Percentiles rank a stretch among this genome's conserved stretches.
These are phyloP conservation scores for Gobio gobio DNA, from an alignment of 2,113 vertebrate genomes.

Conservation along the genomic window DNA sequence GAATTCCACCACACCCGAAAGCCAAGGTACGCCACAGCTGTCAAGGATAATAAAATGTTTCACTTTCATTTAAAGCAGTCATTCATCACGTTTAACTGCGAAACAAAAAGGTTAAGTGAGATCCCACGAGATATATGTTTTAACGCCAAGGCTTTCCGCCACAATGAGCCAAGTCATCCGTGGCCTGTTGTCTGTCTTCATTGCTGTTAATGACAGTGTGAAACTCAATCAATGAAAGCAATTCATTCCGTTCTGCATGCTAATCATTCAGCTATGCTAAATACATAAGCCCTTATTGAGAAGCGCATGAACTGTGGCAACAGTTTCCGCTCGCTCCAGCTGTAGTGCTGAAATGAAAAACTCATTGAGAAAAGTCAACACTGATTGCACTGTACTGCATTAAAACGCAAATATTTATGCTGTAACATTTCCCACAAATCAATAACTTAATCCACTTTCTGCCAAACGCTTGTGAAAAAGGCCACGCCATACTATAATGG, in stretches of 20 bases:
- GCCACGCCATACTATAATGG: constrained; percentile 1
- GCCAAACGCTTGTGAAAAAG: constrained; percentile 37
- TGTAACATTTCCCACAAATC: constrained; percentile 48
- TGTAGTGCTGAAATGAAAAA: constrained; percentile 28
- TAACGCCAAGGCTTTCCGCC: background rate
- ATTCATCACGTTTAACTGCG: constrained; percentile 24
- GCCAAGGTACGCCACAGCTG: constrained; percentile 1
- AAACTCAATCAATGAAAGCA: constrained; percentile 69
- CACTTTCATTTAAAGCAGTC: constrained; percentile 23
- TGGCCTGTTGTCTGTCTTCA: constrained; percentile 60
- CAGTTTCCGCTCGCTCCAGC: background rate
- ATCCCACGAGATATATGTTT: constrained; percentile 33
- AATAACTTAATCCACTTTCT: constrained; percentile 41
- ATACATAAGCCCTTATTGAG: constrained; percentile 69
- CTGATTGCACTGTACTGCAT: constrained; percentile 35
- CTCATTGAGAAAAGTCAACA: constrained; percentile 41
- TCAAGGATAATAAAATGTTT: constrained; percentile 23
- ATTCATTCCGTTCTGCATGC: constrained; percentile 67
- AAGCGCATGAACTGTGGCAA: constrained; percentile 29
- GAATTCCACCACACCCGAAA: constrained; percentile 14
- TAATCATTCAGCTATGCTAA: constrained; percentile 65
- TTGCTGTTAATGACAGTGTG: constrained; percentile 64
- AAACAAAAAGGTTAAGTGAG: constrained; percentile 28
- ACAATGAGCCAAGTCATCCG: constrained; percentile 58
- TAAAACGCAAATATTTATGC: constrained; percentile 43